These are phyloP conservation scores for Danio rerio DNA, from an alignment of 2,113 vertebrate species.

Conservation along the genomic window GRCz12tu NC_133184.1:48425501-48426000, in stretches of 20 bases:
- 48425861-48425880: slow-evolving; percentile 50
- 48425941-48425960: slow-evolving; percentile 60
- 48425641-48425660: slow-evolving; percentile 22
- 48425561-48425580: no score
- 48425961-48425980: slow-evolving; percentile 28
- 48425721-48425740: slow-evolving; percentile 15
- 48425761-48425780: not conserved
- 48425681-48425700: slow-evolving; percentile 32
- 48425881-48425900: slow-evolving; percentile 47
- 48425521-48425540: no score
- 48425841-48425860: slow-evolving; percentile 24
- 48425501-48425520: no score
- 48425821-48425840: not conserved
- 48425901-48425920: slow-evolving; percentile 37
- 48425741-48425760: slow-evolving; percentile 29
- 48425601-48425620: no score
- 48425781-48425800: slow-evolving; percentile 12
- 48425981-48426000: slow-evolving; percentile 17
- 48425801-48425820: slow-evolving; percentile 24
- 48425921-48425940: slow-evolving; percentile 47
- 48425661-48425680: slow-evolving; percentile 24
- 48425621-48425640: not conserved
- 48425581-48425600: no score
- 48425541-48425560: no score
- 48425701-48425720: slow-evolving; percentile 30